Evolutionary conservation across 2,797 vertebrate species (phyloP).

Genomic region (Myotis pilosus): DNA sequence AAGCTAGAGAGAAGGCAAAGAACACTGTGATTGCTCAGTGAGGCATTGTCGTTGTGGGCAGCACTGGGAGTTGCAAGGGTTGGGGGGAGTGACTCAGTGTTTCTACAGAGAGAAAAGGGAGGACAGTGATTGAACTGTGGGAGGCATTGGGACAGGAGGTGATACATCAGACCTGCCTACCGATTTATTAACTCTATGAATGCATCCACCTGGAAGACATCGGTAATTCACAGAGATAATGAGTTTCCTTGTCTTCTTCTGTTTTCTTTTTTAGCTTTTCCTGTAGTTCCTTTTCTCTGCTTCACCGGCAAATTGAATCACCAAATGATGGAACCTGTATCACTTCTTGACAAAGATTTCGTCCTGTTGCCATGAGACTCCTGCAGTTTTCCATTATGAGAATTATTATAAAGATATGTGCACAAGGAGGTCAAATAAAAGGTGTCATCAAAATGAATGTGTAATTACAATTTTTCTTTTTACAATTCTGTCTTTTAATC

Average conservation of each 20-base stretch:
- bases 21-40: not conserved
- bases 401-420: slow-evolving; percentile 44
- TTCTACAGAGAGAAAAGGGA: not conserved
- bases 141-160: not conserved
- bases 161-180: not conserved
- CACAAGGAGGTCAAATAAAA: slow-evolving; percentile 41
- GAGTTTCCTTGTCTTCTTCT: not conserved
- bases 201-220: not conserved
- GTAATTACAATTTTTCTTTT: not conserved
- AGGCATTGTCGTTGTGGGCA: not conserved
- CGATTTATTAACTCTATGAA: not conserved
- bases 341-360: slow-evolving; percentile 29
- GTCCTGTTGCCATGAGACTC: slow-evolving; percentile 55
- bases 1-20: not conserved
- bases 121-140: not conserved
- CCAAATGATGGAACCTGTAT: not conserved
- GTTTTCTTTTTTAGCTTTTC: slow-evolving; percentile 1
- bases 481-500: slow-evolving; percentile 13
- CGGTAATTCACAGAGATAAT: not conserved
- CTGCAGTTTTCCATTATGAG: slow-evolving; percentile 24
- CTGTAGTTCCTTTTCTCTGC: not conserved
- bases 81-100: not conserved
- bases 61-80: not conserved
- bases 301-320: slow-evolving; percentile 37
- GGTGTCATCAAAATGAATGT: slow-evolving; percentile 50